These are phyloP conservation scores for Psix sp. DNA, from an alignment of 1,140 invertebrate genomes.

Conservation along the genomic window DNA sequence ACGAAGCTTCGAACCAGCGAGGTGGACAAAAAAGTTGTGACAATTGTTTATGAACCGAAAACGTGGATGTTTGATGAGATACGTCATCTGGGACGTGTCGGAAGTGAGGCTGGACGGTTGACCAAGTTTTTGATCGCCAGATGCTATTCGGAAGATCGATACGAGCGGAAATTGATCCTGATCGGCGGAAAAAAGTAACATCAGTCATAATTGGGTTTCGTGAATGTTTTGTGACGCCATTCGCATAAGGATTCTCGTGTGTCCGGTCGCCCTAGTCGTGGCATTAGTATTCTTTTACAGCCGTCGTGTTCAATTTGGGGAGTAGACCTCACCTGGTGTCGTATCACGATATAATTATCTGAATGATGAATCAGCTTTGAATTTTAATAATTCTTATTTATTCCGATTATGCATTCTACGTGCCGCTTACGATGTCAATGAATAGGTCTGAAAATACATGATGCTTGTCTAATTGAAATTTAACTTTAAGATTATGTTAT, in stretches of 20 bases:
- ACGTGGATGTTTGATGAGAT: too few species aligned
- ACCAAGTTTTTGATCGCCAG: too few species aligned
- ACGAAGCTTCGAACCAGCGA: too few species aligned
- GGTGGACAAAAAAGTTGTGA: too few species aligned
- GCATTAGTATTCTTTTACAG: conserved; percentile 50
- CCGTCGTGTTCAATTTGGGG: conserved; percentile 46
- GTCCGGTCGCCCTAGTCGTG: conserved; percentile 5
- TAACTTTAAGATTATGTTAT: neutral
- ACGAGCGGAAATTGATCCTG: neutral
- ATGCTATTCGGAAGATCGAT: too few species aligned
- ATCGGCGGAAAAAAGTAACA: neutral
- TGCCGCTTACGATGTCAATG: conserved; percentile 4
- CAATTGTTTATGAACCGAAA: too few species aligned
- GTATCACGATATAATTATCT: conserved; percentile 41
- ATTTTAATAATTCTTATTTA: conserved; percentile 26
- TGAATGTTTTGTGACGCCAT: conserved; percentile 12
- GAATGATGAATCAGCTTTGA: conserved; percentile 32
- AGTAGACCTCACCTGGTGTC: conserved; percentile 19
- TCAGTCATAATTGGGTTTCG: conserved; percentile 32
- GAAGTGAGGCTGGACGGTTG: too few species aligned
- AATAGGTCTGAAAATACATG: neutral
- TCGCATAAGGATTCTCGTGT: conserved; percentile 45
- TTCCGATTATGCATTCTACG: conserved; percentile 11
- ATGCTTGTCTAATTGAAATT: neutral
- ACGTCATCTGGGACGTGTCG: too few species aligned